Conservation (phyloP, 1,140 invertebrate species). For the Sycophila sp. region DNA sequence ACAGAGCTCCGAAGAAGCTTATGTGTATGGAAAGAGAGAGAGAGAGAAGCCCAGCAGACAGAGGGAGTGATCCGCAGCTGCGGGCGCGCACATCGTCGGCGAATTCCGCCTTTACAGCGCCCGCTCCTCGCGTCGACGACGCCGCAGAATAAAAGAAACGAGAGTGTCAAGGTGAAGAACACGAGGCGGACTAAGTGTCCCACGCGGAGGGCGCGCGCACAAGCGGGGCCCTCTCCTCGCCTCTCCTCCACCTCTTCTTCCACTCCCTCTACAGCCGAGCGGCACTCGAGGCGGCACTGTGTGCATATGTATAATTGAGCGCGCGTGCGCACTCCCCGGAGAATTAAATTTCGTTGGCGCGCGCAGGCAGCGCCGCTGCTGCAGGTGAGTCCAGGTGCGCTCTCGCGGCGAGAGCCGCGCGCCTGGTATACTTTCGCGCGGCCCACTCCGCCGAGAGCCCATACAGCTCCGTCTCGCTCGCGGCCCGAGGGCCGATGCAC, state of each 20-base stretch:
- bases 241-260: neutral
- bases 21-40: neutral
- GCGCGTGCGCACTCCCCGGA: constrained; percentile 8
- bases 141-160: constrained; percentile 22
- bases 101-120: too few relatives aligned
- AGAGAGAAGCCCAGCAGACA: neutral
- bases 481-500: neutral
- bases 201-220: constrained; percentile 6
- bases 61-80: constrained; percentile 1
- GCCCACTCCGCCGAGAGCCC: neutral
- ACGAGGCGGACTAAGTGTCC: constrained; percentile 32
- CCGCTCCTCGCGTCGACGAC: too few relatives aligned
- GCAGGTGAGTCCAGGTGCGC: constrained; percentile 39
- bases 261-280: constrained; percentile 37
- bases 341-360: constrained; percentile 31
- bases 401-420: neutral
- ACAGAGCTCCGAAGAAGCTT: too few relatives aligned
- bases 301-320: constrained; percentile 21
- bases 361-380: neutral
- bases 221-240: neutral
- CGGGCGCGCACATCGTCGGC: neutral
- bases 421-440: constrained; percentile 11
- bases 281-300: too few relatives aligned
- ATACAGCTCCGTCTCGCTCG: neutral
- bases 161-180: constrained; percentile 39